Evolutionary conservation across 2,113 vertebrate genomes (phyloP), one percentile per base, ranked within the genome.

Genomic region (Bubo blakistoni): DNA sequence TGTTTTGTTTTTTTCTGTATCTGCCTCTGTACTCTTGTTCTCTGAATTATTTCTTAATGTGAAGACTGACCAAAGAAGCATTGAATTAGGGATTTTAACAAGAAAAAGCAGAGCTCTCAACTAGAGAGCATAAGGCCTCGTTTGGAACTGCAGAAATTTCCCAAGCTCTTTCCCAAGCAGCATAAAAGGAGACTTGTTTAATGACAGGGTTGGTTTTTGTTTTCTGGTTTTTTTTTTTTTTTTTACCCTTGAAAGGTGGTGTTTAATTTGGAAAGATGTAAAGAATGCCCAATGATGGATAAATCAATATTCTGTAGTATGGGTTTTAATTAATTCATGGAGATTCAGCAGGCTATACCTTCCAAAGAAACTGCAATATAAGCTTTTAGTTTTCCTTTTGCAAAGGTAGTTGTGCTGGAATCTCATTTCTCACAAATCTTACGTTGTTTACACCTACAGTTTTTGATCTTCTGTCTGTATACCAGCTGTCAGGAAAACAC

Each of bases 401-500:
- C 61, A 52, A 54, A 88, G 42, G 21, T 77, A 70, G 21, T 55
- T 90, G 58, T 92, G 21, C 59, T 55, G 55, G 81, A 62, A 72
- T 73, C 57, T 90, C 16, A 59, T 72, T 81, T 80, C 20, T 93
- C 47, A 47, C 34, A 78, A 71, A 79, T 76, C 69, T 46, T 34
- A 6, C 4, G 13, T n/a, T 86, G 18, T 86, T 89, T 84, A 52
- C 32, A 90, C 59, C 52, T 87, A 40, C 46, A 57, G 34, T 25
- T 91, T 92, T 86, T 96, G 65, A 90, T 96, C 83, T 90, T 57
- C 32, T 7, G 8, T 91, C 81, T 76, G 7, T 81, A 34, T 4
- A 84, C 65, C 86, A 94, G 91, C 92, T 95, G 88, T 59, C 84
- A 92, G 72, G 51, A 88, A 54, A 83, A 40, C 49, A 92, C 61